These are phyloP conservation scores for Lonchura striata DNA, from an alignment of 2,113 vertebrate genomes.

Conservation along the genomic window DNA sequence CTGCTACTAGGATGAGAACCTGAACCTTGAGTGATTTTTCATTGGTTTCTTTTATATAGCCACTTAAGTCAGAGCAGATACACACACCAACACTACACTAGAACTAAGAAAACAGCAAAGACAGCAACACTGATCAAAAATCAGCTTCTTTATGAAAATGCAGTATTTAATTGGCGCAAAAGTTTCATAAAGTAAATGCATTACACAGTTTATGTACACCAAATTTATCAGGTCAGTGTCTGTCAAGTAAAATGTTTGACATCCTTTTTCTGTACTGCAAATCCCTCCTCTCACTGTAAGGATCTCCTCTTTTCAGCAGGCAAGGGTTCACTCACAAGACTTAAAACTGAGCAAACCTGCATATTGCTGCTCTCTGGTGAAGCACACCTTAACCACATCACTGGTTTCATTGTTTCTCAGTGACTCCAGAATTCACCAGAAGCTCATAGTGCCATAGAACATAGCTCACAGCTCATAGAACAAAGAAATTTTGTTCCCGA, in stretches of 20 bases:
- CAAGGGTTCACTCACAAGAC: background rate
- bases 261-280: background rate
- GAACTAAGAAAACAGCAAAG: background rate
- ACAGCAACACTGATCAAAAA: background rate
- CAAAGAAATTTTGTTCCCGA: background rate
- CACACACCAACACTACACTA: background rate
- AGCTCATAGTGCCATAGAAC: background rate
- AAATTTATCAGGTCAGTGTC: background rate
- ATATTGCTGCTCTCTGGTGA: accelerated
- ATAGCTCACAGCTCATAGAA: no score
- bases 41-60: background rate
- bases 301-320: background rate
- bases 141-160: background rate
- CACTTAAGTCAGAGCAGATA: background rate
- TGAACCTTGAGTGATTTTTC: accelerated
- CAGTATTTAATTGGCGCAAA: background rate
- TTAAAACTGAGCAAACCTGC: background rate
- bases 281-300: background rate
- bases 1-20: background rate
- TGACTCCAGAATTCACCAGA: background rate
- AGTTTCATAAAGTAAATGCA: background rate
- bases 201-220: background rate
- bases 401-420: background rate
- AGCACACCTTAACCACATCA: background rate
- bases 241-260: background rate